Percentiles rank a stretch among this genome's conserved stretches.
phyloP scores from a whole-genome alignment of 1,140 invertebrate genomes.

The Nautilus pompilius region DNA sequence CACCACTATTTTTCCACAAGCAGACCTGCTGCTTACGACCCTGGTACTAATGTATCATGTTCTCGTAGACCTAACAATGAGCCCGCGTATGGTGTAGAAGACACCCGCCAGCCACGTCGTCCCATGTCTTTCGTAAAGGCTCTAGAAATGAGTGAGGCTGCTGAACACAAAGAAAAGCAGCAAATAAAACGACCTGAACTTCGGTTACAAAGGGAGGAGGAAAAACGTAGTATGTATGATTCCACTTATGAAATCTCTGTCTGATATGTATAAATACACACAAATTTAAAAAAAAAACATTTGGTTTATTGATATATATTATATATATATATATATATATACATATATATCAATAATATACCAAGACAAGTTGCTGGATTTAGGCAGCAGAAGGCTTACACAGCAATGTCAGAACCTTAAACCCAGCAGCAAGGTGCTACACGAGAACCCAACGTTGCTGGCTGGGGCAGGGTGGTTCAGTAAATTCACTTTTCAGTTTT shows the following conservation, averaged over 20 bases:
- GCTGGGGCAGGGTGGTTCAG: no score
- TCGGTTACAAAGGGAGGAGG: conserved; percentile 61
- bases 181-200: conserved; percentile 15
- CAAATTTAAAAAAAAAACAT: conserved; percentile 28
- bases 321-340: no score
- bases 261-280: conserved; percentile 30
- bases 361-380: no score
- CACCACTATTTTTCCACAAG: not conserved
- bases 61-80: not conserved
- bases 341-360: no score
- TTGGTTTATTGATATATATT: no score
- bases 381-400: no score
- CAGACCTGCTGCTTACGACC: not conserved
- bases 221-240: conserved; percentile 86
- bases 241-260: conserved; percentile 96
- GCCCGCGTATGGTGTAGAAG: not conserved
- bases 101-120: conserved; percentile 46
- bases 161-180: conserved; percentile 37
- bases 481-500: no score
- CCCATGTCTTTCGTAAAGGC: conserved; percentile 91
- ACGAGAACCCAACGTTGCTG: no score
- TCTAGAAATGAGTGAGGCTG: conserved; percentile 78
- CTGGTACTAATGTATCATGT: not conserved
- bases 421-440: no score
- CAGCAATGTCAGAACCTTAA: no score